These are phyloP conservation scores for Bedellia somnulentella DNA, from an alignment of 2,888 invertebrate genomes.

Conservation along the genomic window DNA sequence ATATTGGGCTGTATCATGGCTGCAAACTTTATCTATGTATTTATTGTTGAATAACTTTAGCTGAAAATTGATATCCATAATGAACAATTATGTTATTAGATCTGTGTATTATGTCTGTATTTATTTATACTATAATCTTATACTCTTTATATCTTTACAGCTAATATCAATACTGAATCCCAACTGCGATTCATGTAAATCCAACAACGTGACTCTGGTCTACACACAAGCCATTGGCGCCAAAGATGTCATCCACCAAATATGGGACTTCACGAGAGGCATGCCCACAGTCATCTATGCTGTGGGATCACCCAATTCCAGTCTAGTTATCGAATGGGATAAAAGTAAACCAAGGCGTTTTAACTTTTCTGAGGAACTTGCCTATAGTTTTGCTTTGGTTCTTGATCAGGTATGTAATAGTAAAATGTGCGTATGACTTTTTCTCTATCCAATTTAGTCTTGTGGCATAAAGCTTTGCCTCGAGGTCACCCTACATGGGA, in stretches of 20 bases:
- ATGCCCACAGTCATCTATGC: conserved; percentile 62
- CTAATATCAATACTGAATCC: conserved; percentile 33
- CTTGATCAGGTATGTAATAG: conserved; percentile 61
- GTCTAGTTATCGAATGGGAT: conserved; percentile 53
- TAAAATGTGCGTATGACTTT: too few relatives aligned
- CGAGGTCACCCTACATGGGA: too few relatives aligned
- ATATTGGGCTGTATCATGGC: too few relatives aligned
- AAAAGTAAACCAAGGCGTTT: conserved; percentile 21
- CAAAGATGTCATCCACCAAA: conserved; percentile 64
- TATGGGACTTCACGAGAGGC: conserved; percentile 66
- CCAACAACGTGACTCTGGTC: conserved; percentile 30
- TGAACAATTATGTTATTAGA: too few relatives aligned
- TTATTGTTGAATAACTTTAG: too few relatives aligned
- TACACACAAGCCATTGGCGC: conserved; percentile 59
- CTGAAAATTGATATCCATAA: too few relatives aligned
- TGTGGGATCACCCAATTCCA: conserved; percentile 40
- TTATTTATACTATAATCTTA: too few relatives aligned
- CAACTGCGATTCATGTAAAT: conserved; percentile 24
- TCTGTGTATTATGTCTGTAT: too few relatives aligned
- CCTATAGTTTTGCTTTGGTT: conserved; percentile 64
- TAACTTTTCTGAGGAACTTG: too few relatives aligned
- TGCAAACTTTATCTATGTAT: too few relatives aligned
- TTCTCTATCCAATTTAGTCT: too few relatives aligned
- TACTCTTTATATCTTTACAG: conserved; percentile 22
- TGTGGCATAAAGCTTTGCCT: too few relatives aligned